Evolutionary conservation across 2,113 vertebrate species (phyloP).

Genomic region (Ictalurus furcatus): DNA sequence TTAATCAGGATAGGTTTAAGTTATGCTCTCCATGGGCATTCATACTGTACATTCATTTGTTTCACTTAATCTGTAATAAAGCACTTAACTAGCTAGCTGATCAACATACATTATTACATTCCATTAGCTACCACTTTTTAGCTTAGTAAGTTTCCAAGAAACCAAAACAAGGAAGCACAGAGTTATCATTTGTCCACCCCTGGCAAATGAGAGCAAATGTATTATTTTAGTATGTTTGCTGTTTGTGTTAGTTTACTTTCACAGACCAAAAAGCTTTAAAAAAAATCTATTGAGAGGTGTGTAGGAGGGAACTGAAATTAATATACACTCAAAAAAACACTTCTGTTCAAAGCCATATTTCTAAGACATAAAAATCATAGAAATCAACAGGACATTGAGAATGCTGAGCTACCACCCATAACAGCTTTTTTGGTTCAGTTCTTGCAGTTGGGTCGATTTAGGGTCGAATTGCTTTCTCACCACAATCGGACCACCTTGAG

Average conservation of each 20-base stretch:
- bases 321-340: not conserved
- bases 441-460: not conserved
- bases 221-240: not conserved
- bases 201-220: not conserved
- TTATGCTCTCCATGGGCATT: not conserved
- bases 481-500: not conserved
- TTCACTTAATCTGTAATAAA: not conserved
- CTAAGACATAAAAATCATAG: not conserved
- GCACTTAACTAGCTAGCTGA: not conserved
- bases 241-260: not conserved
- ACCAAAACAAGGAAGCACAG: not conserved
- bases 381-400: not conserved
- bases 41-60: not conserved
- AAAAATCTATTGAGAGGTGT: not conserved
- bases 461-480: not conserved
- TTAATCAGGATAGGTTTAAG: not conserved
- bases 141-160: not conserved
- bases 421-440: not conserved
- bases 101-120: not conserved
- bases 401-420: not conserved
- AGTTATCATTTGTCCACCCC: not conserved
- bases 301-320: not conserved
- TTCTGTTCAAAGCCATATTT: not conserved
- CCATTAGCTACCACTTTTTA: not conserved
- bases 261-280: not conserved